These are phyloP conservation scores for Eretmodus cyanostictus DNA, from an alignment of 2,113 vertebrate species.

Conservation along the genomic window DNA sequence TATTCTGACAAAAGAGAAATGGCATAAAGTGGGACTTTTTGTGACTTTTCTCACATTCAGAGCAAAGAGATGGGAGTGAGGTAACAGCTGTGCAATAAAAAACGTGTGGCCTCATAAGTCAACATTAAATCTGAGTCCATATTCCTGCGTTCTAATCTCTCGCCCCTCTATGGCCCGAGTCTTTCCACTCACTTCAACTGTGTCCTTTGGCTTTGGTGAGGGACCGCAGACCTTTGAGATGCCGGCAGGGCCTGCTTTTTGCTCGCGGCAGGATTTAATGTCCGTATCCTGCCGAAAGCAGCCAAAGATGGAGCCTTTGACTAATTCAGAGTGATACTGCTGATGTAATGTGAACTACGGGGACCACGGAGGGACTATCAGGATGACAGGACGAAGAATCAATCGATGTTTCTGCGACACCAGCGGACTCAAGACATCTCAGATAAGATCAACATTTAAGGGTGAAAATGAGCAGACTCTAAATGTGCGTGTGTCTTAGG, in stretches of 20 bases:
- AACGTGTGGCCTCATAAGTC: slow-evolving; percentile 53
- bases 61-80: slow-evolving; percentile 16
- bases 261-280: slow-evolving; percentile 49
- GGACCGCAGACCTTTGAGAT: slow-evolving; percentile 32
- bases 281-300: slow-evolving; percentile 52
- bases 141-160: slow-evolving; percentile 37
- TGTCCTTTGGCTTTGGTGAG: slow-evolving; percentile 43
- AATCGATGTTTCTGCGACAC: neutral
- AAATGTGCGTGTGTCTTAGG: neutral
- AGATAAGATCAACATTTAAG: slow-evolving; percentile 28
- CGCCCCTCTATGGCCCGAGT: slow-evolving; percentile 13
- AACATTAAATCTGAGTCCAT: slow-evolving; percentile 39
- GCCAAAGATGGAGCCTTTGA: slow-evolving; percentile 37
- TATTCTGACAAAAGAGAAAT: slow-evolving; percentile 1
- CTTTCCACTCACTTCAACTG: slow-evolving; percentile 43
- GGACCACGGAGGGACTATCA: slow-evolving; percentile 20
- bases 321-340: slow-evolving; percentile 41
- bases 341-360: slow-evolving; percentile 62
- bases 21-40: slow-evolving; percentile 18
- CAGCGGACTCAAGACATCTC: slow-evolving; percentile 15
- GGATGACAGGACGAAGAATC: slow-evolving; percentile 6
- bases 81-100: slow-evolving; percentile 61
- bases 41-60: slow-evolving; percentile 48
- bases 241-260: neutral
- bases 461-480: neutral